Evolutionary conservation across 2,113 vertebrate genomes (phyloP), one percentile per base, ranked within the genome.

Genomic region (Clarias batrachus): DNA sequence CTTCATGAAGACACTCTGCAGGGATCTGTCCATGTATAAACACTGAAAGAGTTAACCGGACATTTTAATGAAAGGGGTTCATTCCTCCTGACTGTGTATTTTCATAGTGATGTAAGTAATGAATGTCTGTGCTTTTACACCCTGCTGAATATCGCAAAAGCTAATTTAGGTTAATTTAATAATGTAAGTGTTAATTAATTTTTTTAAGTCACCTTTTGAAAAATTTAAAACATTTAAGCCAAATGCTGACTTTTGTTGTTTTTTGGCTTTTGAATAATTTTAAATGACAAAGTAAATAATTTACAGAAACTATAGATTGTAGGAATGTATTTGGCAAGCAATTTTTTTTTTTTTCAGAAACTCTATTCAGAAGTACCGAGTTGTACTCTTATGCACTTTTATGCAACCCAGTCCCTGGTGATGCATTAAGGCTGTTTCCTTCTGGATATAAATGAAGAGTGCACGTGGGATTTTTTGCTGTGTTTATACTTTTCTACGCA

Each of bases 351-450:
- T 33, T 33, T 33, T 33, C 30, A 33, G 30, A 33, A 23, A 30
- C 21, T 74, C 3, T 66, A 30, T 82, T 56, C 52, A 83, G 66
- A 77, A 25, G 57, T 54, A 76, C 48, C 2, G 19, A 74, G 23
- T 48, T 13, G 1, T n/a, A 54, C 73, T 76, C 27, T 17, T 56
- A 56, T 56, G 74, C 52, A 52, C 73, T 52, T 76, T 52, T 76
- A 12, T 48, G 21, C 48, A 77, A 10, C 52, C 2, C 56, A 78
- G 9, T 30, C 74, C n/a, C 14, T 17, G 17, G 52, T 78, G 74
- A 78, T 78, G 74, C 74, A 56, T 78, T 78, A 80, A 60, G 17
- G 37, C 27, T 21, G 54, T 80, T 80, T 80, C 56, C 27, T 37
- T 17, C 21, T 76, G 41, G 41, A 76, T 78, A 30, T n/a, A 56